Base-by-base conservation (phyloP, 1,140 invertebrate genomes). In the Neomicropteryx cornuta region DNA sequence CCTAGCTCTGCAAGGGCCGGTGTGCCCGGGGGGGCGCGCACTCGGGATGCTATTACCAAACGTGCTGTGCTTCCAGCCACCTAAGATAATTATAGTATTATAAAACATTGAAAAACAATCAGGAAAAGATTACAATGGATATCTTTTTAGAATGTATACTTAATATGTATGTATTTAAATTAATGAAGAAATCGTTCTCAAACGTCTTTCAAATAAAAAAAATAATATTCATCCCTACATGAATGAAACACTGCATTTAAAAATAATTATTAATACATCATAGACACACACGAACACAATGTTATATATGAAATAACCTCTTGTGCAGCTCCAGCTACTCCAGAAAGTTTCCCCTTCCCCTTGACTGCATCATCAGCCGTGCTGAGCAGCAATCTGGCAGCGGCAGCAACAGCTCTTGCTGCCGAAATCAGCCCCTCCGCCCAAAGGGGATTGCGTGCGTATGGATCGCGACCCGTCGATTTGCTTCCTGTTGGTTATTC, bases 361-460 rank as follows among this genome's bases (percentile, higher is more conserved):
- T 72, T 74, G 17, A 97, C 86, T 10, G 93, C 86, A 63, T 90
- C 88, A 65, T 98, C 93, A 13, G 94, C 93, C 14, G 90, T 85
- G 52, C 88, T 82, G 87, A 98, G 73, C 17, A 98, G 68, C 48
- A 94, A 80, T 55, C 90, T 92, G 17, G 94, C 95, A 33, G 89
- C 93, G 56, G 90, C 83, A 1, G 90, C 97, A 8, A 99, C 93
- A 20, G 93, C 84, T 63, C 99, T 98, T 0, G 95, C 92, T 14
- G 96, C 97, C 20, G 96, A 98, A 46, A 99, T 88, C 11, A 99
- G 73, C 6, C 96, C 97, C 66, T 99, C 93, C 0, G 94, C 97
- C 95, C 95, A 99, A 55, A 95, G 84, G 60, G 97, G 93, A 65
- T 99, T 98, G 48, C 91, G 72, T 59, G 97, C 93, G 63, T 99